These are phyloP conservation scores for Neoascia interrupta DNA, from an alignment of 2,888 invertebrate species.

Conservation along the genomic window DNA sequence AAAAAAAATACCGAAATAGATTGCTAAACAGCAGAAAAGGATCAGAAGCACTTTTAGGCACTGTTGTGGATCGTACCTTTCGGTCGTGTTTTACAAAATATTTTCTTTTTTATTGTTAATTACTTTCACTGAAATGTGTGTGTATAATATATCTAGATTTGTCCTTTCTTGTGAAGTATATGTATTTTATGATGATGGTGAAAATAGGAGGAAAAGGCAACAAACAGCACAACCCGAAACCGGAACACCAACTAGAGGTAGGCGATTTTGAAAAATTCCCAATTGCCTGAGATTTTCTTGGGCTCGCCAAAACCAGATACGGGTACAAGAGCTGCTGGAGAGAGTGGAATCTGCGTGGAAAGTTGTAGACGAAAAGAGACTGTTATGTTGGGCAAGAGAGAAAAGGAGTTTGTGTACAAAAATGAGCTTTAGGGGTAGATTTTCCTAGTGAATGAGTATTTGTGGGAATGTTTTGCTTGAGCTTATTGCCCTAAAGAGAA, in stretches of 20 bases:
- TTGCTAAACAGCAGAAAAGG: slow-evolving; percentile 30
- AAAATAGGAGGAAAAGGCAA: slow-evolving; percentile 79
- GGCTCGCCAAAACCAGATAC: slow-evolving; percentile 61
- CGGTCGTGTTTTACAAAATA: slow-evolving; percentile 49
- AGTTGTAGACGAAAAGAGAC: background rate
- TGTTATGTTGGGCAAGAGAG: no score
- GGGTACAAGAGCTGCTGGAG: slow-evolving; percentile 63
- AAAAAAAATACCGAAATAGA: slow-evolving; percentile 26
- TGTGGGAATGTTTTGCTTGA: slow-evolving; percentile 2
- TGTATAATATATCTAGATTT: slow-evolving; percentile 47
- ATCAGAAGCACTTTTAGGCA: slow-evolving; percentile 18
- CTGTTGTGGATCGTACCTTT: slow-evolving; percentile 26
- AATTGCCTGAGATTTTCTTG: slow-evolving; percentile 60
- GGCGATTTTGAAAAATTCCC: slow-evolving; percentile 58
- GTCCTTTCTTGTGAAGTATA: slow-evolving; percentile 58
- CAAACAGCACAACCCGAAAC: slow-evolving; percentile 81
- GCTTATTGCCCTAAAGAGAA: no score
- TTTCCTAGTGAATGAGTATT: slow-evolving; percentile 1
- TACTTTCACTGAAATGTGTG: slow-evolving; percentile 66
- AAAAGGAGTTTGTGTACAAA: slow-evolving; percentile 1
- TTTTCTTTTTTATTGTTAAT: slow-evolving; percentile 25
- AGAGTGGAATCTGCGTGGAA: slow-evolving; percentile 22
- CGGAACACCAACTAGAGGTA: slow-evolving; percentile 80
- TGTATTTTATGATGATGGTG: slow-evolving; percentile 71
- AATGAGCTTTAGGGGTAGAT: slow-evolving; percentile 26